These are phyloP conservation scores for Crypturellus tataupa DNA, from an alignment of 2,797 vertebrate genomes.

Conservation along the genomic window DNA sequence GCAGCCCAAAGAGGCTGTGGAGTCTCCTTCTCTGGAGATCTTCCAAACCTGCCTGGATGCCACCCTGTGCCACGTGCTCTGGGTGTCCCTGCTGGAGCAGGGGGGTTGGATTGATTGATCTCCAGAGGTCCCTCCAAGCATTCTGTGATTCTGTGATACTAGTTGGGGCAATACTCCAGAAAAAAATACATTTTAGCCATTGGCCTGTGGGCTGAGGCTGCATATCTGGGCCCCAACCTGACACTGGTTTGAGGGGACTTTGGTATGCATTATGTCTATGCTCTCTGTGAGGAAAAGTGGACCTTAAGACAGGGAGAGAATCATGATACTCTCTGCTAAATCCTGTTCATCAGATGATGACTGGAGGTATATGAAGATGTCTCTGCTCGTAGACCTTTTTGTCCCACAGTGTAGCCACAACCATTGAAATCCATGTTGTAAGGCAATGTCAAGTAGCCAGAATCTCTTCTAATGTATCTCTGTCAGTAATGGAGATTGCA, in stretches of 20 bases:
- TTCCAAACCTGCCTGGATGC: no score
- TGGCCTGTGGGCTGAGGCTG: fast-evolving
- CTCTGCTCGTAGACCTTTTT: neutral
- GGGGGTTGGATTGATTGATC: no score
- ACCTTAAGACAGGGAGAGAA: neutral
- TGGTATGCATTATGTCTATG: neutral
- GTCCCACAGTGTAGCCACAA: neutral
- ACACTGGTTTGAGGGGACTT: fast-evolving
- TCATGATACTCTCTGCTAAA: neutral
- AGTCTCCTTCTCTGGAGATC: no score
- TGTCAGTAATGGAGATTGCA: neutral
- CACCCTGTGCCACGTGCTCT: no score
- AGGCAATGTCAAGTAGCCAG: neutral
- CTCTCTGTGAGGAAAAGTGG: neutral
- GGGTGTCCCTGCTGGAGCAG: no score
- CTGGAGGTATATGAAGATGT: neutral
- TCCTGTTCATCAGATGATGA: neutral
- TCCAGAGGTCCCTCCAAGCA: no score
- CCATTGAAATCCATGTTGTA: neutral
- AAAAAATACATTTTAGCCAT: neutral
- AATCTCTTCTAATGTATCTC: neutral
- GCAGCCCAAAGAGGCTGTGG: neutral
- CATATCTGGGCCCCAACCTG: neutral
- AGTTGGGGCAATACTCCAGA: neutral
- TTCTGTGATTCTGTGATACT: neutral